These are phyloP conservation scores for Onychostoma macrolepis DNA, from an alignment of 2,113 vertebrate genomes.

Conservation along the genomic window DNA sequence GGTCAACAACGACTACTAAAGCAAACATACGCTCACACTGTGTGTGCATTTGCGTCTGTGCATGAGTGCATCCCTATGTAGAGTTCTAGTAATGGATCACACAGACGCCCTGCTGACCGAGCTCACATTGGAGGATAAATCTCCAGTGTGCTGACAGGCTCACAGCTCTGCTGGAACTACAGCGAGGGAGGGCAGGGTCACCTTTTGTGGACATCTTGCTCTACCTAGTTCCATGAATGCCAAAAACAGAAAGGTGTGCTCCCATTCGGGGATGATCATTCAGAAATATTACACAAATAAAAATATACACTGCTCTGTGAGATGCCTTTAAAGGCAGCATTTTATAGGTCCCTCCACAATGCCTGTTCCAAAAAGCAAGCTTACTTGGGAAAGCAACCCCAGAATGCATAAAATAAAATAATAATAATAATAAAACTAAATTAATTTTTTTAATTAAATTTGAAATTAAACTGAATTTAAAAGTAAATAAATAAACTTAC, in stretches of 20 bases:
- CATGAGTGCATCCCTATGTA: slow-evolving; percentile 8
- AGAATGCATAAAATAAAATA: too few species aligned
- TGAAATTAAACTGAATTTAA: too few species aligned
- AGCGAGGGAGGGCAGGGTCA: not conserved
- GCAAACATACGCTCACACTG: not conserved
- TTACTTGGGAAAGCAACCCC: not conserved
- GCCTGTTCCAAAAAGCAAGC: not conserved
- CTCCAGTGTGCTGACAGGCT: slow-evolving; percentile 22
- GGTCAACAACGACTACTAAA: slow-evolving; percentile 11
- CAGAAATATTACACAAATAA: not conserved
- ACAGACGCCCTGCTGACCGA: slow-evolving; percentile 38
- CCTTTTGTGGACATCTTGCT: slow-evolving; percentile 6
- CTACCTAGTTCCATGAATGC: not conserved
- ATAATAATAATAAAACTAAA: too few species aligned
- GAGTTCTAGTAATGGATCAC: slow-evolving; percentile 40
- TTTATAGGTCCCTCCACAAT: not conserved
- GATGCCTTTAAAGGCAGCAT: not conserved
- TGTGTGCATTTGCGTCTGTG: not conserved
- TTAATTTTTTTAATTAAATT: too few species aligned
- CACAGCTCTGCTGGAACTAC: slow-evolving; percentile 43
- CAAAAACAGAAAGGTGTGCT: slow-evolving; percentile 13
- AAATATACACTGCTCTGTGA: not conserved
- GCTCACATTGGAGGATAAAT: slow-evolving; percentile 35
- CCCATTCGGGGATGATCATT: not conserved
- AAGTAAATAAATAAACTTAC: not conserved